Evolutionary conservation across 92 coral and sea anemone species (phyloP).

Genomic region (Porites cylindrica): DNA sequence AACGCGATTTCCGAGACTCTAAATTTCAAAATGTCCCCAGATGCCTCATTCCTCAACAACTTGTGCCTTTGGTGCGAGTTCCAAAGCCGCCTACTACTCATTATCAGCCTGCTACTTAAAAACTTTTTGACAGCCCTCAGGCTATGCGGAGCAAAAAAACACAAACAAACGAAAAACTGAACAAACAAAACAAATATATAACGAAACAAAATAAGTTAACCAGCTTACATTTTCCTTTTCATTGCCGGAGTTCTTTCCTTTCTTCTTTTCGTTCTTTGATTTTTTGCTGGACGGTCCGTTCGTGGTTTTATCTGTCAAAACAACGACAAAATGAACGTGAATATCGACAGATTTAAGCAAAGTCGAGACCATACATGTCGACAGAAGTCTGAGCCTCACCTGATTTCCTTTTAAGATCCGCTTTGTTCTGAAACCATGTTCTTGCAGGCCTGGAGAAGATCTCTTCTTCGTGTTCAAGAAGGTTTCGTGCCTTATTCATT

Average conservation of each 20-base stretch:
- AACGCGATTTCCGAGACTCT: too few relatives aligned
- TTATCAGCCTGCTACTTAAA: too few relatives aligned
- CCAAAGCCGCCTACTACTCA: too few relatives aligned
- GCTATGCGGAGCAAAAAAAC: too few relatives aligned
- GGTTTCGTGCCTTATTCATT: constrained; percentile 91
- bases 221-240: constrained; percentile 39
- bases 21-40: too few relatives aligned
- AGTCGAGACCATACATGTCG: neutral
- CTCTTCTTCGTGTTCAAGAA: constrained; percentile 93
- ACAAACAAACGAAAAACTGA: too few relatives aligned
- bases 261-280: constrained; percentile 29
- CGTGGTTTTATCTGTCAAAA: constrained; percentile 15
- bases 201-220: neutral
- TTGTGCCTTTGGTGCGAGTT: too few relatives aligned
- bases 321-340: neutral
- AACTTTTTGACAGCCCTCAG: too few relatives aligned
- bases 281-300: constrained; percentile 34
- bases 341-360: neutral
- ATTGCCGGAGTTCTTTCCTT: neutral
- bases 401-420: constrained; percentile 77
- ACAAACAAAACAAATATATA: too few relatives aligned
- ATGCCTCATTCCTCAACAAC: too few relatives aligned
- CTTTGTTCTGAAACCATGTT: constrained; percentile 92
- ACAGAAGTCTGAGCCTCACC: neutral
- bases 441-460: constrained; percentile 95